phyloP scores from a whole-genome alignment of 2,113 vertebrate species.

The Cinclus cinclus region DNA sequence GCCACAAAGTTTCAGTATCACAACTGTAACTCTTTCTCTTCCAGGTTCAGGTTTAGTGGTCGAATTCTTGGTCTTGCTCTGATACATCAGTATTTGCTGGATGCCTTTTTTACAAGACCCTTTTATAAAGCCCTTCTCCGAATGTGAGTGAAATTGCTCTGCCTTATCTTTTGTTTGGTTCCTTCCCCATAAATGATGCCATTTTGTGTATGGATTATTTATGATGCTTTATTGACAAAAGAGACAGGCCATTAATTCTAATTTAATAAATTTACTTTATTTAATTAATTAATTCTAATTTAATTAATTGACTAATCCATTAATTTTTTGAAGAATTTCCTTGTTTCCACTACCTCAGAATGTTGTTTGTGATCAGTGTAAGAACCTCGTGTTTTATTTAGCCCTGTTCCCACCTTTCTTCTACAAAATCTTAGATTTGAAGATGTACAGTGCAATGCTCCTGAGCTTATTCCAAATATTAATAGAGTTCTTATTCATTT shows the following conservation, averaged over 20 bases:
- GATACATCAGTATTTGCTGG: slow-evolving; percentile 97
- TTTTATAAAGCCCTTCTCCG: slow-evolving; percentile 99
- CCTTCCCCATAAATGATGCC: not conserved
- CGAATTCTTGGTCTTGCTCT: slow-evolving; percentile 95
- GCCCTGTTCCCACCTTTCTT: not conserved
- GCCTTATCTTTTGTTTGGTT: not conserved
- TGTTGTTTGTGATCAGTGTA: not conserved
- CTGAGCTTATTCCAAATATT: slow-evolving; percentile 41
- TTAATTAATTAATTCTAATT: not conserved
- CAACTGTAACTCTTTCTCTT: not conserved
- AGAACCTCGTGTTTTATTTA: not conserved
- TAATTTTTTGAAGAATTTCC: not conserved
- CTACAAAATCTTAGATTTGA: slow-evolving; percentile 2
- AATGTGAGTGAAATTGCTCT: slow-evolving; percentile 82
- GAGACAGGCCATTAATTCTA: not conserved
- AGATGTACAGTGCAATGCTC: slow-evolving; percentile 11
- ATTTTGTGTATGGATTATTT: not conserved
- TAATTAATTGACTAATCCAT: not conserved
- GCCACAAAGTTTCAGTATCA: not conserved
- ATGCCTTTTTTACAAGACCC: slow-evolving; percentile 97
- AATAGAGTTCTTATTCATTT: slow-evolving; percentile 53
- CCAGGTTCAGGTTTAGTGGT: slow-evolving; percentile 97
- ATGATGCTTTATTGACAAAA: not conserved
- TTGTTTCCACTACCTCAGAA: not conserved
- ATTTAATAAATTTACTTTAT: not conserved